Conservation (phyloP, 1,140 invertebrate species). For the Drosophila malerkotliana region DNA sequence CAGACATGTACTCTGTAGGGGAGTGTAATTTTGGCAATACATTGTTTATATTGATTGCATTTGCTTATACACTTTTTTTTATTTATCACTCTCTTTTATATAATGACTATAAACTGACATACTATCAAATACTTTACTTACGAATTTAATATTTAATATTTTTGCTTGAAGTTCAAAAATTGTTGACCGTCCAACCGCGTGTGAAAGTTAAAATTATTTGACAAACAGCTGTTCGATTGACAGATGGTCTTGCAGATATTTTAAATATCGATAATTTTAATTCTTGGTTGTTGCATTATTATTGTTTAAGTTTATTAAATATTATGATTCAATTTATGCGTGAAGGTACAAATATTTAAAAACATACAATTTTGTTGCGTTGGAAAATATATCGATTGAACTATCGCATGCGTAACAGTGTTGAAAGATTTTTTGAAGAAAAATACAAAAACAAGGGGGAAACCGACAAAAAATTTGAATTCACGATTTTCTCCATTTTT, state of each 20-base stretch:
- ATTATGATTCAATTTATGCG: too few relatives aligned
- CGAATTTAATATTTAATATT: not conserved
- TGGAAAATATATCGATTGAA: too few relatives aligned
- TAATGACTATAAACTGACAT: not conserved
- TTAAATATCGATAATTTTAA: not conserved
- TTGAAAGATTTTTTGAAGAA: too few relatives aligned
- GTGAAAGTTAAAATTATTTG: not conserved
- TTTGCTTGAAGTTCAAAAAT: not conserved
- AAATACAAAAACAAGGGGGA: too few relatives aligned
- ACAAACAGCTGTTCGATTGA: constrained; percentile 9
- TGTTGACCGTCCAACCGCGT: constrained; percentile 15
- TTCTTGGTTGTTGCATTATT: too few relatives aligned
- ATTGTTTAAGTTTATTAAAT: too few relatives aligned
- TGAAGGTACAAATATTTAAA: too few relatives aligned
- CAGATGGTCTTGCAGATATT: not conserved
- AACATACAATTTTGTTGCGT: too few relatives aligned
- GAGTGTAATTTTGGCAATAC: constrained; percentile 35
- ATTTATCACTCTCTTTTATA: not conserved
- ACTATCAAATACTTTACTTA: constrained; percentile 5
- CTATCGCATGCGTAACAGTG: too few relatives aligned
- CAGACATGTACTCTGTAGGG: constrained; percentile 7
- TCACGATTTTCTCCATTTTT: too few relatives aligned
- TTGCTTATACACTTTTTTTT: not conserved
- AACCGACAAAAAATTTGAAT: too few relatives aligned
- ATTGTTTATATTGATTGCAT: constrained; percentile 9